Conservation (phyloP, 2,888 invertebrate species). For the Scrobipalpa atriplicella region DNA sequence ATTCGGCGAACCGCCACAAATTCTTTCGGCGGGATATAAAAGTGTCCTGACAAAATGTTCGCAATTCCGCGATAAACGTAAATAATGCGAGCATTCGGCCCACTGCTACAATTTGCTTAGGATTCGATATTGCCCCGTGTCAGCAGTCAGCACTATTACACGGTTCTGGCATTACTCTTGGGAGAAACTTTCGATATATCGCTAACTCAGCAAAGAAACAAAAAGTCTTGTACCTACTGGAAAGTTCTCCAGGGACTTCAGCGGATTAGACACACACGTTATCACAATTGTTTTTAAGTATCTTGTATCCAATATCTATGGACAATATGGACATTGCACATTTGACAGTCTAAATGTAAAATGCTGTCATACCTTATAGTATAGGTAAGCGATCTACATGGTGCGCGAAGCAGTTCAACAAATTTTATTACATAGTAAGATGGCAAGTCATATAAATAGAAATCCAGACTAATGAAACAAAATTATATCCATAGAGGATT, state of each 20-base stretch:
- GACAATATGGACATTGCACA: too few relatives aligned
- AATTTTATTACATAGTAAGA: too few relatives aligned
- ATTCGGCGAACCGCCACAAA: conserved; percentile 44
- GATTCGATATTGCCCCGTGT: conserved; percentile 41
- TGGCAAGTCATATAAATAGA: too few relatives aligned
- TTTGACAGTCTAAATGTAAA: too few relatives aligned
- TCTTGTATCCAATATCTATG: too few relatives aligned
- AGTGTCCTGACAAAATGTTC: conserved; percentile 49
- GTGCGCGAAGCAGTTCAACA: too few relatives aligned
- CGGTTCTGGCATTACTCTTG: conserved; percentile 1
- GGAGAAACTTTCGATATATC: conserved; percentile 27
- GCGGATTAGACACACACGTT: neutral
- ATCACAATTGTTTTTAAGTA: neutral
- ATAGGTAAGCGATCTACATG: too few relatives aligned
- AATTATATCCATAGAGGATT: too few relatives aligned
- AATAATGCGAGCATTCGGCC: conserved; percentile 57
- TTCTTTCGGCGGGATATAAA: conserved; percentile 49
- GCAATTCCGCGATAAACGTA: conserved; percentile 63
- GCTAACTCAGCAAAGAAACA: conserved; percentile 19
- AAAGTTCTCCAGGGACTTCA: conserved; percentile 17
- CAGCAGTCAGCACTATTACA: conserved; percentile 16
- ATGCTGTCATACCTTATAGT: too few relatives aligned
- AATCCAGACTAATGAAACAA: too few relatives aligned
- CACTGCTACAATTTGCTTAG: conserved; percentile 63
- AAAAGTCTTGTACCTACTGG: conserved; percentile 17